These are phyloP conservation scores for Nesoenas mayeri DNA, from an alignment of 2,113 vertebrate species.

Conservation along the genomic window DNA sequence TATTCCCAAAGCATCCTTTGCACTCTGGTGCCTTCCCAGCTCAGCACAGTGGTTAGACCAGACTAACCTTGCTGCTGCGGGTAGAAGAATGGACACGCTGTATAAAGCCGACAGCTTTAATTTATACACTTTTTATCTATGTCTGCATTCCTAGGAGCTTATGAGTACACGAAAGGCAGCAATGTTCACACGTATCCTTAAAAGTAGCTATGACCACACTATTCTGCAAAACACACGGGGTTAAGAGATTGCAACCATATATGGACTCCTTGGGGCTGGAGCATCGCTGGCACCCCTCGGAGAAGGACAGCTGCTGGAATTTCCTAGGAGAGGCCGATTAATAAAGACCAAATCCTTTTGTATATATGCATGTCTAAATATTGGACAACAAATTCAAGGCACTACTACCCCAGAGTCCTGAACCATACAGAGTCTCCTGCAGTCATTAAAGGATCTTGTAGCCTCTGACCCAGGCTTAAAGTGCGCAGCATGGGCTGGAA, in stretches of 20 bases:
- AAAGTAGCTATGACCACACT: slow-evolving; percentile 22
- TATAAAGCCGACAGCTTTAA: background rate
- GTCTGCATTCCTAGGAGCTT: slow-evolving; percentile 21
- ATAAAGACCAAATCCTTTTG: slow-evolving; percentile 32
- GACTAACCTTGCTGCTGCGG: background rate
- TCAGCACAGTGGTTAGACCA: background rate
- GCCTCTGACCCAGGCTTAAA: background rate
- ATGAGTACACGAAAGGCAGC: background rate
- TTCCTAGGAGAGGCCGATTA: slow-evolving; percentile 40
- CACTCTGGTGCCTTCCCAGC: background rate
- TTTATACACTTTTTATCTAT: background rate
- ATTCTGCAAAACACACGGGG: background rate
- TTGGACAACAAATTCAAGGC: background rate
- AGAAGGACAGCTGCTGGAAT: slow-evolving; percentile 31
- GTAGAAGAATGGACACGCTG: background rate
- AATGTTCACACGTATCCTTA: slow-evolving; percentile 30
- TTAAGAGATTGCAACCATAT: slow-evolving; percentile 50
- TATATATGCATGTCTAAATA: slow-evolving; percentile 35
- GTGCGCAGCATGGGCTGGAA: background rate
- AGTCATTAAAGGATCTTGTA: background rate
- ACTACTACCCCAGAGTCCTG: background rate
- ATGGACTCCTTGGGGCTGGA: slow-evolving; percentile 39
- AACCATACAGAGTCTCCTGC: background rate
- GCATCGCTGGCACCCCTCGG: background rate
- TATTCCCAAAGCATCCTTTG: background rate